Conservation (phyloP, 2,113 vertebrate genomes). For the Forbesichthys agassizii region DNA sequence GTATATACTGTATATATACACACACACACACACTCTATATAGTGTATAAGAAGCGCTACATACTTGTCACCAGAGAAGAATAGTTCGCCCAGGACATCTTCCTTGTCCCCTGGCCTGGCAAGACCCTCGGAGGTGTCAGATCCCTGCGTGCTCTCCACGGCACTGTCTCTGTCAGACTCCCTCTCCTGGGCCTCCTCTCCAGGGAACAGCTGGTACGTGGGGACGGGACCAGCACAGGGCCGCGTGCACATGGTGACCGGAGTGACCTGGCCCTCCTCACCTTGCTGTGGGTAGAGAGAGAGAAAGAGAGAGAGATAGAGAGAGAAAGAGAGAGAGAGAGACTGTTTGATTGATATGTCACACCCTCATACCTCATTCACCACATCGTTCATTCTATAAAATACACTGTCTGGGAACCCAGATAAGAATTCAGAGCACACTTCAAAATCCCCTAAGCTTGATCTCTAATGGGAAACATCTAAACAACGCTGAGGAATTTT, state of each 20-base stretch:
- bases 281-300: conserved; percentile 64
- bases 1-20: too few relatives aligned
- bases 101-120: conserved; percentile 78
- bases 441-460: too few relatives aligned
- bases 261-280: conserved; percentile 71
- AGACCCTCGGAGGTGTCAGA: conserved; percentile 80
- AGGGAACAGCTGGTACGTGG: conserved; percentile 76
- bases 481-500: too few relatives aligned
- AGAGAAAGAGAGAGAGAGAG: not conserved
- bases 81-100: conserved; percentile 74
- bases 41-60: conserved; percentile 45
- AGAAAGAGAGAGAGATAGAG: not conserved
- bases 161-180: conserved; percentile 90
- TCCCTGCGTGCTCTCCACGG: conserved; percentile 84
- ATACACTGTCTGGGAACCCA: too few relatives aligned
- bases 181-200: conserved; percentile 77
- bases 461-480: too few relatives aligned
- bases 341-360: too few relatives aligned
- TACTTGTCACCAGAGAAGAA: conserved; percentile 89
- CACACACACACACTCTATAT: too few relatives aligned
- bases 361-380: too few relatives aligned
- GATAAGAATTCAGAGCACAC: too few relatives aligned
- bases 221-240: conserved; percentile 60
- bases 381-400: too few relatives aligned
- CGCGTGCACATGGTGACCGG: conserved; percentile 82